Conservation (phyloP, 1,140 invertebrate species). For the Drosophila nikananu region DNA sequence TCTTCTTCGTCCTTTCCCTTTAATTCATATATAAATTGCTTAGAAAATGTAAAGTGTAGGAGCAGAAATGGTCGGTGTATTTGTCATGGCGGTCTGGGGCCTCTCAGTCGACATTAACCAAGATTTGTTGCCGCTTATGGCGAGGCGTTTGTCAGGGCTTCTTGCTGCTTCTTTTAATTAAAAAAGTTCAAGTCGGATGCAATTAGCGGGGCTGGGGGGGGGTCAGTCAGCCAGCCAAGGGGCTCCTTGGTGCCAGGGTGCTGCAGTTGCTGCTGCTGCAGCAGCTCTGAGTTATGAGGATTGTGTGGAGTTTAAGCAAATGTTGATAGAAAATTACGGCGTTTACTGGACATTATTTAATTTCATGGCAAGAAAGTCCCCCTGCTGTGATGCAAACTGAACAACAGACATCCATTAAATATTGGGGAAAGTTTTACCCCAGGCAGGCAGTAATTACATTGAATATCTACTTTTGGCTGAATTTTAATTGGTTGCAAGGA, state of each 20-base stretch:
- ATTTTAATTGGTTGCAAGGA: conserved; percentile 3
- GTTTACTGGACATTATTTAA: conserved; percentile 37
- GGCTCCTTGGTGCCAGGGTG: not conserved
- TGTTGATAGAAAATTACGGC: conserved; percentile 27
- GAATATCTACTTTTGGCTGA: not conserved
- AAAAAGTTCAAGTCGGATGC: conserved; percentile 69
- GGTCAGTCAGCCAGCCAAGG: not conserved
- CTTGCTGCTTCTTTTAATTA: conserved; percentile 75
- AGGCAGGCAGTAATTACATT: not conserved
- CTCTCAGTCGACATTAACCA: conserved; percentile 71
- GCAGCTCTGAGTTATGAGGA: conserved; percentile 41
- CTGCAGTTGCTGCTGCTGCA: not conserved
- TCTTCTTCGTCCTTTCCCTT: conserved; percentile 15
- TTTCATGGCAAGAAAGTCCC: conserved; percentile 8
- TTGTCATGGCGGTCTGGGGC: conserved; percentile 69
- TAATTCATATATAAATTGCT: conserved; percentile 74
- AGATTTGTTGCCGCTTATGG: conserved; percentile 75
- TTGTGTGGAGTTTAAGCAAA: conserved; percentile 47
- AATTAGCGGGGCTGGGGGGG: conserved; percentile 53
- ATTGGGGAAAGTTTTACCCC: not conserved
- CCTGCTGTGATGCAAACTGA: conserved; percentile 1
- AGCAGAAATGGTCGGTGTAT: conserved; percentile 54
- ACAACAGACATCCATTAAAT: not conserved
- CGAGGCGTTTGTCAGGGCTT: conserved; percentile 67
- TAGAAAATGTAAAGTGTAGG: conserved; percentile 75